phyloP scores from a whole-genome alignment of 2,797 vertebrate species.

The Threskiornis aethiopicus region DNA sequence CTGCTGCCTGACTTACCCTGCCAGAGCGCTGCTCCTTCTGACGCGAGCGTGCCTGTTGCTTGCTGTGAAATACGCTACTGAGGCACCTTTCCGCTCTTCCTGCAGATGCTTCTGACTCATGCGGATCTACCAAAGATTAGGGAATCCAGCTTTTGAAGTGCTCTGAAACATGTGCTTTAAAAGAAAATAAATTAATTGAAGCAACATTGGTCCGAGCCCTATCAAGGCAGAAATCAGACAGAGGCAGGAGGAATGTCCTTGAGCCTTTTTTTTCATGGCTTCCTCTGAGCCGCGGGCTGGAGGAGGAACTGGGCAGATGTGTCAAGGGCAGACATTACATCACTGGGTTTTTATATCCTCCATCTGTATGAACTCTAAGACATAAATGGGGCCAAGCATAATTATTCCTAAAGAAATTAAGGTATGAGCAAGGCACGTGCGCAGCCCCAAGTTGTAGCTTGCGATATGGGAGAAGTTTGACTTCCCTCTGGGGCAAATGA shows the following conservation, averaged over 20 bases:
- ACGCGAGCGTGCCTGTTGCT: rapidly evolving
- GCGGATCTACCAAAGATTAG: background rate
- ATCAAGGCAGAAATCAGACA: background rate
- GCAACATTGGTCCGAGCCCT: background rate
- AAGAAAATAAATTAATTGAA: slow-evolving; percentile 32
- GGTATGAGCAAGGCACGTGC: background rate
- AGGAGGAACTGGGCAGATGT: slow-evolving; percentile 20
- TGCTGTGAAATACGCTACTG: background rate
- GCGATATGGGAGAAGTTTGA: background rate
- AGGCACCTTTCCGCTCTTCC: background rate
- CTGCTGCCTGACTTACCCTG: background rate
- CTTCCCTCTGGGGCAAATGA: background rate
- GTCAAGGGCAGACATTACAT: slow-evolving; percentile 8
- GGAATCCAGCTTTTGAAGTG: background rate
- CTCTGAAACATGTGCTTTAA: background rate
- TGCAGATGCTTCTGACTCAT: slow-evolving; percentile 34
- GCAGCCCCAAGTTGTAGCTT: background rate
- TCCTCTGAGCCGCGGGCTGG: background rate
- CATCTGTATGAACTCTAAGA: background rate
- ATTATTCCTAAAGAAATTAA: slow-evolving; percentile 15
- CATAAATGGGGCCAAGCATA: background rate
- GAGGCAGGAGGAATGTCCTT: slow-evolving; percentile 1
- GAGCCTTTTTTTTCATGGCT: background rate
- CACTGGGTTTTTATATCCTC: background rate
- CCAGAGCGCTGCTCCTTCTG: background rate